Evolutionary conservation across 2,113 vertebrate genomes (phyloP).

Genomic region (Maylandia zebra): DNA sequence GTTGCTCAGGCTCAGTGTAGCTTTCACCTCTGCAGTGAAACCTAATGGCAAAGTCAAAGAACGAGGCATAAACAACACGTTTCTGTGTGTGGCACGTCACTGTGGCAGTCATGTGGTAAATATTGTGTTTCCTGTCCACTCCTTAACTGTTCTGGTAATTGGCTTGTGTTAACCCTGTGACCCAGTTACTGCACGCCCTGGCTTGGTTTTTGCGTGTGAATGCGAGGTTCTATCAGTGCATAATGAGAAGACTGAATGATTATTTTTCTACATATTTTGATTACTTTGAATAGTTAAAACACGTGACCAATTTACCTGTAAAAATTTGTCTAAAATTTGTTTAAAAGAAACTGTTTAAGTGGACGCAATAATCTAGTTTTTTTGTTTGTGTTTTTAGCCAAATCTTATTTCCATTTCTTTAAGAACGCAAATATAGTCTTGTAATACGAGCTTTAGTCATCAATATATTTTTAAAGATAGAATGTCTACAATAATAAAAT

Average conservation of each 20-base stretch:
- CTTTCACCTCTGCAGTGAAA: not conserved
- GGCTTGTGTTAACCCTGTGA: constrained; percentile 77
- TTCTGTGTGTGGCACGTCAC: constrained; percentile 62
- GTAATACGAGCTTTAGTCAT: not conserved
- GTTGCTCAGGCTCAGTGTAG: not conserved
- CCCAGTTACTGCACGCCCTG: constrained; percentile 53
- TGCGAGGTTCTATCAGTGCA: not conserved
- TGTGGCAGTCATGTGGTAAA: constrained; percentile 73
- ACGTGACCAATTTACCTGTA: not conserved
- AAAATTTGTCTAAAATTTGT: not conserved
- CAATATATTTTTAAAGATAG: not conserved
- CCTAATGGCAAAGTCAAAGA: not conserved
- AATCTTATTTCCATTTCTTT: not conserved
- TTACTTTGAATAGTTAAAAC: not conserved
- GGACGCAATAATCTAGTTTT: not conserved
- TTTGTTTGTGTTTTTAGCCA: not conserved
- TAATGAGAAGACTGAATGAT: not conserved
- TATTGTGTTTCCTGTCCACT: constrained; percentile 77
- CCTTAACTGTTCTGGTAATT: constrained; percentile 78
- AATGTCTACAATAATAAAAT: not conserved
- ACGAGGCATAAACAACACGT: constrained; percentile 6
- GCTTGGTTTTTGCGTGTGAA: not conserved
- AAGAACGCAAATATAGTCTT: not conserved
- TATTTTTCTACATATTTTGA: not conserved
- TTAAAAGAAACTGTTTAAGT: not conserved